phyloP scores from a whole-genome alignment of 1,140 invertebrate genomes.

The Drosophila equinoxialis region DNA sequence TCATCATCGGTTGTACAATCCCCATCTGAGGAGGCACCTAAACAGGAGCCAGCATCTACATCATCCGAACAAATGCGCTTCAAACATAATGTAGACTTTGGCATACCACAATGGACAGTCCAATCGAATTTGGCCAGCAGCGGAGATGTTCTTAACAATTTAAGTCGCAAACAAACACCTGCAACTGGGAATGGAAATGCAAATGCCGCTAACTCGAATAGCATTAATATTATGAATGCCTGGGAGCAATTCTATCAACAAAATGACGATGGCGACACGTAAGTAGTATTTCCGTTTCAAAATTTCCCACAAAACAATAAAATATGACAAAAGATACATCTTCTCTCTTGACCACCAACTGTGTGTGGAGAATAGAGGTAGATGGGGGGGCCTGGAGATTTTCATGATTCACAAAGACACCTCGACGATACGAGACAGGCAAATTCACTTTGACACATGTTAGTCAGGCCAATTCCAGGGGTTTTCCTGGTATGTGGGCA shows the following conservation, averaged over 20 bases:
- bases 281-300: conserved; percentile 84
- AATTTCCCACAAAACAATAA: conserved; percentile 42
- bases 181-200: conserved; percentile 37
- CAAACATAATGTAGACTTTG: conserved; percentile 58
- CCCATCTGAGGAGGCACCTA: conserved; percentile 18
- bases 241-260: conserved; percentile 86
- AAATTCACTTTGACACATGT: conserved; percentile 57
- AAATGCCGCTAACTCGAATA: conserved; percentile 40
- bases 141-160: conserved; percentile 62
- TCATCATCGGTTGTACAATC: conserved; percentile 8
- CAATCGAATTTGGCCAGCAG: conserved; percentile 48
- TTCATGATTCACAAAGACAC: conserved; percentile 68
- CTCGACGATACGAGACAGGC: conserved; percentile 53
- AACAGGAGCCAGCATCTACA: conserved; percentile 25
- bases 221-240: conserved; percentile 68
- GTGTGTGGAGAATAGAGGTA: conserved; percentile 3
- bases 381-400: conserved; percentile 43
- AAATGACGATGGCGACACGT: conserved; percentile 90
- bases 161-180: conserved; percentile 37
- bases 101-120: conserved; percentile 67
- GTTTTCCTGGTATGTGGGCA: conserved; percentile 73
- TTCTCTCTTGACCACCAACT: conserved; percentile 37
- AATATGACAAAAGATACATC: conserved; percentile 2
- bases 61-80: conserved; percentile 57
- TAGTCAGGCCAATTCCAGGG: conserved; percentile 68